Base-by-base conservation (phyloP, 2,113 vertebrate species). In the Puffinus mauretanicus region DNA sequence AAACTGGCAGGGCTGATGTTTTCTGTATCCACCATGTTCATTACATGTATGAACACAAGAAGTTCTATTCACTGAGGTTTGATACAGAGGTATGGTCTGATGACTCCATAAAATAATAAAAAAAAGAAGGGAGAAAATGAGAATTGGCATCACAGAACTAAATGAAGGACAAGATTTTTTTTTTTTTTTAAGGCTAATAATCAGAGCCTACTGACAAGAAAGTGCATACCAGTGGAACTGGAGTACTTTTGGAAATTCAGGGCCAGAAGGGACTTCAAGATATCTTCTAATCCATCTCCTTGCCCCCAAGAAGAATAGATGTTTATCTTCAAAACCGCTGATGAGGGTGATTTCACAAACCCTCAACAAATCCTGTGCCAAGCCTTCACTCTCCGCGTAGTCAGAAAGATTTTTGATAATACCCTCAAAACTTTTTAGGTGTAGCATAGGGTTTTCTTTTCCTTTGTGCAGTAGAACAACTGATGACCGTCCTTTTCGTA, bases 291-390 rank as follows among this genome's bases (percentile, higher is more conserved):
- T 65, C 36, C n/a, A 86, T 75, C 76, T 92, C 36, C 90, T 93
- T 96, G 52, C 70, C 94, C 70, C 66, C 5, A 30, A 91, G 91
- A 95, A 82, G 81, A 49, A 72, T 52, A 87, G 73, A 73, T 90
- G 21, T 76, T 95, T 96, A 90, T 95, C 87, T 93, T 87, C 70
- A 91, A 65, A 93, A 90, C 61, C 36, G 65, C 78, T 85, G 64
- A 76, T 72, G 70, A 82, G n/a, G 32, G 22, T 70, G 65, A 78
- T 86, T 94, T 89, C 80, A 64, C 64, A 88, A n/a, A 25, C 21
- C 2, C 1, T 51, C 57, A 69, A 17, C n/a, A 91, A 72, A 78
- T 64, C 38, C 60, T 32, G 2, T 79, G 75, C 65, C 54, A 80
- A 58, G 54, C 24, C 36, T 93, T 91, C 30, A 46, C 40, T 85